Evolutionary conservation across 92 coral and sea anemone species (phyloP).

Genomic region (Epizoanthus rinbou): DNA sequence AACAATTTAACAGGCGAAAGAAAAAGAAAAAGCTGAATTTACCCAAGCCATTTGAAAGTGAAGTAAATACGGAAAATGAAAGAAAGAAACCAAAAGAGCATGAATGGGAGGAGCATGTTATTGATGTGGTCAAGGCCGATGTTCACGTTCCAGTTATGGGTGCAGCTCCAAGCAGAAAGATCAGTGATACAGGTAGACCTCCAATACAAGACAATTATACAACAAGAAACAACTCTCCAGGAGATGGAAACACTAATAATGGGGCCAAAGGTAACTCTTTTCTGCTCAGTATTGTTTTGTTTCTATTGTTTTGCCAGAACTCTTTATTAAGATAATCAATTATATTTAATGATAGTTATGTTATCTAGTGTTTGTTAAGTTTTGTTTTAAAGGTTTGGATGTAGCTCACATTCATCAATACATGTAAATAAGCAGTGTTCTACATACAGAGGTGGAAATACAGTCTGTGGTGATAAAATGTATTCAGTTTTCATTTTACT

Average conservation of each 20-base stretch:
- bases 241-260: conserved; percentile 14
- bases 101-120: conserved; percentile 12
- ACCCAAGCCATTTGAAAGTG: neutral
- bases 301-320: too few species aligned
- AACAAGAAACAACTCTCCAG: neutral
- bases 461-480: too few species aligned
- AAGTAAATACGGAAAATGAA: conserved; percentile 18
- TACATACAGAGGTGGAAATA: too few species aligned
- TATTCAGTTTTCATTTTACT: too few species aligned
- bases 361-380: too few species aligned
- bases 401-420: too few species aligned
- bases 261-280: conserved; percentile 2
- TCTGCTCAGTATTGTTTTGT: neutral
- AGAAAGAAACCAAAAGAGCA: conserved; percentile 23
- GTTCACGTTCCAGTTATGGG: neutral
- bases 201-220: neutral
- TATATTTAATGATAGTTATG: too few species aligned
- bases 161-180: neutral
- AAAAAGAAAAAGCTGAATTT: conserved; percentile 33
- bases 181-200: neutral
- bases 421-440: too few species aligned
- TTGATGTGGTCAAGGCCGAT: neutral
- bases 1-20: conserved; percentile 30
- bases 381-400: too few species aligned
- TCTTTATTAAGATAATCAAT: too few species aligned